Evolutionary conservation across 92 coral and sea anemone genomes (phyloP).

Genomic region (Bergia sp.): DNA sequence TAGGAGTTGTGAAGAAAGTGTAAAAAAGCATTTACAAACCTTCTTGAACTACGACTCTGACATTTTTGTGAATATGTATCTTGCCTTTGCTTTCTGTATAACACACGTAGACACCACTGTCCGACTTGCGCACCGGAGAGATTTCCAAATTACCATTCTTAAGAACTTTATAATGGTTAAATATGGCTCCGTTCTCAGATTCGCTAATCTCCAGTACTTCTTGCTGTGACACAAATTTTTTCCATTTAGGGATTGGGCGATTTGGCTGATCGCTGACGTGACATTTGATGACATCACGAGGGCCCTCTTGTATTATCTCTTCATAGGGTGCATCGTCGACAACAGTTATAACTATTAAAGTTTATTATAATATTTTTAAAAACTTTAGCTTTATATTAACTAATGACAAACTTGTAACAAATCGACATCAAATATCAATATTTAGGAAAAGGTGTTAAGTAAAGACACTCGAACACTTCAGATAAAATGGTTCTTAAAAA

Average conservation of each 20-base stretch:
- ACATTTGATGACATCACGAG: slow-evolving; percentile 16
- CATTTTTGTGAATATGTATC: background rate
- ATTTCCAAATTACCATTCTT: slow-evolving; percentile 17
- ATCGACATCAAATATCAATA: background rate
- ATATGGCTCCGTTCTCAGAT: background rate
- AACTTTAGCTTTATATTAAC: background rate
- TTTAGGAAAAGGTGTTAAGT: no score
- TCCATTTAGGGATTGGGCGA: slow-evolving; percentile 9
- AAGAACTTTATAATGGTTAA: slow-evolving; percentile 1
- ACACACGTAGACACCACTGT: slow-evolving; percentile 23
- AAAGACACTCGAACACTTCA: no score
- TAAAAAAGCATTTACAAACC: slow-evolving; percentile 6
- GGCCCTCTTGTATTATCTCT: slow-evolving; percentile 1
- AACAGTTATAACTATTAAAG: background rate
- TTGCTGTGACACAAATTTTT: background rate
- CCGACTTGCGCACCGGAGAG: slow-evolving; percentile 18
- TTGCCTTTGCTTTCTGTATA: slow-evolving; percentile 3
- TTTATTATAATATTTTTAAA: background rate
- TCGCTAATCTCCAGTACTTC: slow-evolving; percentile 6
- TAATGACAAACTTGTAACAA: background rate
- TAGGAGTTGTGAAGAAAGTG: background rate
- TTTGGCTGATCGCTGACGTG: slow-evolving; percentile 4
- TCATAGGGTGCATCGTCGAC: background rate
- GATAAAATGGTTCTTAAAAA: no score
- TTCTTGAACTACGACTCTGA: background rate